A percentile compares a stretch with the other conserved stretches of the same genome.
These are phyloP conservation scores for Geopemphigus sp. DNA, from an alignment of 1,140 invertebrate genomes.

Conservation along the genomic window DNA sequence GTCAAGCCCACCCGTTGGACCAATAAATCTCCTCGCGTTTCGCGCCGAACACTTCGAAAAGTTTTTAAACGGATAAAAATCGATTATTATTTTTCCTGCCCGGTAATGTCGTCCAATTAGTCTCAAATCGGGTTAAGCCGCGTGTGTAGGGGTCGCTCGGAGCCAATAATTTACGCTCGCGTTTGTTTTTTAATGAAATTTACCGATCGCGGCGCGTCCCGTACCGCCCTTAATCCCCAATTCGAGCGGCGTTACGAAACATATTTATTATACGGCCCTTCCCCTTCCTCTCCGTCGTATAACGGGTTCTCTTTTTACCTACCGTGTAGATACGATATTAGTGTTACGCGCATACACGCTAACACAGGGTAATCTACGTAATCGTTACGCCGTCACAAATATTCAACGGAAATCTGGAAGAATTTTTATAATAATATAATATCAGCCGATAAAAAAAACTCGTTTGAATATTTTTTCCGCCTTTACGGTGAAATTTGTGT, in stretches of 20 bases:
- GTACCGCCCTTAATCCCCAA: not conserved
- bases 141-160: conserved; percentile 6
- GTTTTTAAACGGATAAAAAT: conserved; percentile 34
- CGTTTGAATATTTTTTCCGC: no score
- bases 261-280: conserved; percentile 5
- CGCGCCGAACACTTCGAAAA: not conserved
- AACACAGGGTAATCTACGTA: no score
- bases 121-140: not conserved
- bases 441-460: no score
- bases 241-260: conserved; percentile 7
- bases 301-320: not conserved
- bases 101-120: conserved; percentile 36
- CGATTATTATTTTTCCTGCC: conserved; percentile 17
- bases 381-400: no score
- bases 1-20: not conserved
- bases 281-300: not conserved
- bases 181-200: conserved; percentile 37
- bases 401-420: no score
- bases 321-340: no score
- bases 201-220: not conserved
- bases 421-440: no score
- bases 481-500: no score
- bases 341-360: no score
- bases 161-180: conserved; percentile 13
- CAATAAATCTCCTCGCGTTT: conserved; percentile 12